These are phyloP conservation scores for Meganola albula DNA, from an alignment of 2,888 invertebrate genomes.

Conservation along the genomic window DNA sequence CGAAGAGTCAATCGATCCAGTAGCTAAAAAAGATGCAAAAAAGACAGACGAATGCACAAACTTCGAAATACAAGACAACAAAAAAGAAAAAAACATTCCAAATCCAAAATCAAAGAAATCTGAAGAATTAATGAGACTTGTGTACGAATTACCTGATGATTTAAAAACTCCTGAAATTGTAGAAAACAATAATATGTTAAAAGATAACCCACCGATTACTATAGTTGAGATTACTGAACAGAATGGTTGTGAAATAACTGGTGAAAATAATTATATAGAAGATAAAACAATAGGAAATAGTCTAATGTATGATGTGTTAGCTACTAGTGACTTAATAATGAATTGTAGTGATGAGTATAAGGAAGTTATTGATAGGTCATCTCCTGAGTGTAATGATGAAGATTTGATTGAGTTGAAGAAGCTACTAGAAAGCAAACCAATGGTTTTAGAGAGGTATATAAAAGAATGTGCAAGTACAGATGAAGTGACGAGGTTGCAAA, in stretches of 20 bases:
- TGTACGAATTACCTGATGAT: slow-evolving; percentile 69
- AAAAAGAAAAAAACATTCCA: slow-evolving; percentile 43
- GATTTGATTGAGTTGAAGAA: slow-evolving; percentile 59
- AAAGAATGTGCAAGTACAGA: slow-evolving; percentile 85
- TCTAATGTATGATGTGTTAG: slow-evolving; percentile 57
- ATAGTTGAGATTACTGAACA: slow-evolving; percentile 69
- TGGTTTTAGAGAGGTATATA: slow-evolving; percentile 85
- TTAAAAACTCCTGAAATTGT: slow-evolving; percentile 42
- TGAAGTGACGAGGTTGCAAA: slow-evolving; percentile 79
- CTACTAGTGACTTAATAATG: slow-evolving; percentile 53
- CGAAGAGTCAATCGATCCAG: slow-evolving; percentile 65
- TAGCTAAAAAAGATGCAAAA: slow-evolving; percentile 53
- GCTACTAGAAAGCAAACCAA: slow-evolving; percentile 76
- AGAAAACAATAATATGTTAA: slow-evolving; percentile 66
- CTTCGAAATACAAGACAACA: slow-evolving; percentile 47
- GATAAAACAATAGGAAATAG: slow-evolving; percentile 63
- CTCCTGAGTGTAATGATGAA: slow-evolving; percentile 62
- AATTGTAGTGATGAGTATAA: slow-evolving; percentile 56
- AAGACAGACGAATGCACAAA: slow-evolving; percentile 52
- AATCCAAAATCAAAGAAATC: slow-evolving; percentile 45
- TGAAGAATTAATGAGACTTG: slow-evolving; percentile 66
- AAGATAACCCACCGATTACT: slow-evolving; percentile 68
- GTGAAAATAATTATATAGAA: slow-evolving; percentile 51
- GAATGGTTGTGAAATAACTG: slow-evolving; percentile 65
- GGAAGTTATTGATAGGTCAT: slow-evolving; percentile 60